Evolutionary conservation across 2,113 vertebrate genomes (phyloP).

Genomic region (Fukomys damarensis): DNA sequence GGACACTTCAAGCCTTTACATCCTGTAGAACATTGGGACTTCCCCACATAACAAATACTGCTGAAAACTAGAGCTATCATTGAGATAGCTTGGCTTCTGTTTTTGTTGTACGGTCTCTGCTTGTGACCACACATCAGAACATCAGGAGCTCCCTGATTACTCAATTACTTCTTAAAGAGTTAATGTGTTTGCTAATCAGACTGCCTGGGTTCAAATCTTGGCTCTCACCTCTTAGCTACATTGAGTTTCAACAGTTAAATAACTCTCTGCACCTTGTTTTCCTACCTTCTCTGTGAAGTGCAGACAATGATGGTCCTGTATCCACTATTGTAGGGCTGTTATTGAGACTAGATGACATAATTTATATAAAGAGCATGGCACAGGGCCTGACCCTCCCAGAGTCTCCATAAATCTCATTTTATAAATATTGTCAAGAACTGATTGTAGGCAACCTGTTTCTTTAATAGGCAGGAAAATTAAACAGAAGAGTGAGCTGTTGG

Average conservation of each 20-base stretch:
- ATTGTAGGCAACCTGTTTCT: neutral
- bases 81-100: neutral
- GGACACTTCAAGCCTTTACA: neutral
- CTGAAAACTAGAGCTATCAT: conserved; percentile 54
- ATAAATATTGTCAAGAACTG: neutral
- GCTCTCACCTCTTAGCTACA: neutral
- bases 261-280: neutral
- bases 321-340: too few species aligned
- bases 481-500: neutral
- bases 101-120: neutral
- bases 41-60: conserved; percentile 42
- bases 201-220: neutral
- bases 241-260: neutral
- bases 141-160: neutral
- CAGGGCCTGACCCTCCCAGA: neutral
- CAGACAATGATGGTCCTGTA: neutral
- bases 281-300: neutral
- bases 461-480: neutral
- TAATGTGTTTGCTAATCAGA: neutral
- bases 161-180: neutral
- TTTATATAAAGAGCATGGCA: neutral
- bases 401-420: neutral
- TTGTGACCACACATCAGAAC: neutral
- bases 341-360: neutral
- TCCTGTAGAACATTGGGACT: neutral